Base-by-base conservation (phyloP, 2,797 vertebrate genomes). In the Tympanoctomys barrerae region DNA sequence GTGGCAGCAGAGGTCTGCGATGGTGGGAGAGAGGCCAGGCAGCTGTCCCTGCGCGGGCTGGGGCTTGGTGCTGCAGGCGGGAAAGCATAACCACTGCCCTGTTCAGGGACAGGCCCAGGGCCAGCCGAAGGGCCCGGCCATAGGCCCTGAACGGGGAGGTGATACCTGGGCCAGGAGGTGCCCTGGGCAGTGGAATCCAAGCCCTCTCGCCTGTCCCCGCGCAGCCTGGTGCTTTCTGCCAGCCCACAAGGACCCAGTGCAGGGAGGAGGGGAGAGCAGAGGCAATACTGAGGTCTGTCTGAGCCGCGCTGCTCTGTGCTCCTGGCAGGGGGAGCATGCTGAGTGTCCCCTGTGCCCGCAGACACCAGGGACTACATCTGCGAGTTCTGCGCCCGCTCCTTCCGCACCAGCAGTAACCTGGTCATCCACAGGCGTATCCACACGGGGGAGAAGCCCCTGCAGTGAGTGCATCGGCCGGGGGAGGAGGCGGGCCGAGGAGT, bases 391-490 rank as follows among this genome's bases (percentile, higher is more conserved):
- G 99, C 99, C 26, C 98, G 99, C 0, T 98, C 98, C 5, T 99
- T 99, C 92, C 98, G 98, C 28, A 99, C 99, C 94, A 99, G 98
- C 98, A 99, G 99, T 98, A 99, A 99, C 91, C 89, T 99, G 26
- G 98, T 99, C 97, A 99, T 99, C 97, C 99, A 99, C 93, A 96
- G 98, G 2, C 98, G 99, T 26, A 99, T 99, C 97, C 99, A 99
- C 96, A 99, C 99, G 0, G 98, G 99, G 83, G 99, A 99, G 97
- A 99, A 99, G 46, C 99, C 99, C 0, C 98, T 99, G 64, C 99
- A 99, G 99, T 99, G 85, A 98, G 99, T 97, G 71, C 62, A 7
- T 1, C 14, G 66, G 80, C 70, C 36, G 0, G 19, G 36, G 26
- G 19, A 36, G 49, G n/a, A 36, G 57, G 57, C 12, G 3, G n/a